Evolutionary conservation across 2,797 vertebrate genomes (phyloP).

Genomic region (Aeoliscus strigatus): DNA sequence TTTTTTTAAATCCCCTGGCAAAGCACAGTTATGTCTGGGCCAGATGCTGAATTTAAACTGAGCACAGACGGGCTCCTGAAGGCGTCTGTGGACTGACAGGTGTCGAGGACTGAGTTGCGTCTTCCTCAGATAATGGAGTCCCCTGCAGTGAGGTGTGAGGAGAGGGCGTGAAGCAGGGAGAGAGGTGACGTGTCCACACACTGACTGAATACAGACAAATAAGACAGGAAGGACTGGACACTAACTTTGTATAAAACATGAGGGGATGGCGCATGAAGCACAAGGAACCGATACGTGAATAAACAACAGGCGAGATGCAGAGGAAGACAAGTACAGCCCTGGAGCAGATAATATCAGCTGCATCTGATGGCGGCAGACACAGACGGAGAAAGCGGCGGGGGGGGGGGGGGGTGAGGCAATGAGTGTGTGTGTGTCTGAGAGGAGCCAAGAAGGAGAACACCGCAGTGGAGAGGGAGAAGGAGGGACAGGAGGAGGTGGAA

Average conservation of each 20-base stretch:
- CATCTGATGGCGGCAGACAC: constrained; percentile 74
- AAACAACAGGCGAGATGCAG: constrained; percentile 45
- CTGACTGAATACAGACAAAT: constrained; percentile 57
- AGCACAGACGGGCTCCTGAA: constrained; percentile 33
- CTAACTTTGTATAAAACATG: no score
- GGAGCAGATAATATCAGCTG: constrained; percentile 70
- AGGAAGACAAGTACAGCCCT: constrained; percentile 39
- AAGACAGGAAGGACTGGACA: no score
- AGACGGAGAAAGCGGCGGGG: constrained; percentile 65
- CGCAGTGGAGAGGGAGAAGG: constrained; percentile 62
- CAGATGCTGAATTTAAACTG: constrained; percentile 66
- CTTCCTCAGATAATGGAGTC: constrained; percentile 14
- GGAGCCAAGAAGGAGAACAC: constrained; percentile 66
- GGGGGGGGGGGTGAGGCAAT: constrained; percentile 27
- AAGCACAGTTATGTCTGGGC: constrained; percentile 63
- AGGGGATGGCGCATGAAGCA: no score
- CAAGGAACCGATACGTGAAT: no score
- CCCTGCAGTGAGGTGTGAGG: constrained; percentile 44
- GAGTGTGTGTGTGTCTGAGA: constrained; percentile 26
- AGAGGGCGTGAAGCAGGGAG: constrained; percentile 29
- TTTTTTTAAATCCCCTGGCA: constrained; percentile 39
- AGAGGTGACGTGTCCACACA: constrained; percentile 44
- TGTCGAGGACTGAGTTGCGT: constrained; percentile 6
- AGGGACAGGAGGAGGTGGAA: constrained; percentile 53
- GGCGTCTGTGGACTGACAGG: constrained; percentile 28